Evolutionary conservation across 2,888 invertebrate genomes (phyloP).

Genomic region (Campoplex nolae): DNA sequence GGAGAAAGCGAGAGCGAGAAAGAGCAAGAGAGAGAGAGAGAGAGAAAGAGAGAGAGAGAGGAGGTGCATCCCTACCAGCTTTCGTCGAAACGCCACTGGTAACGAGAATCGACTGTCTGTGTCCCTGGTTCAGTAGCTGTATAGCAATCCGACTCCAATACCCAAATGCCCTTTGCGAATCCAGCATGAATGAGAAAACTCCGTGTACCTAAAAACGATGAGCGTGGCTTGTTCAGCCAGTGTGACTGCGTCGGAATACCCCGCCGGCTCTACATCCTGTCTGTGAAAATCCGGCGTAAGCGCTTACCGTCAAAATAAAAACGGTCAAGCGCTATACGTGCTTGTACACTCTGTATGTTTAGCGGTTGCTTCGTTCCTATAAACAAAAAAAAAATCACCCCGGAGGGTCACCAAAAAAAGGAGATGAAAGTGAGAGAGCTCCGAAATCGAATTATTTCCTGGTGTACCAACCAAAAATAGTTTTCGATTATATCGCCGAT

Average conservation of each 20-base stretch:
- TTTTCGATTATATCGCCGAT: constrained; percentile 35
- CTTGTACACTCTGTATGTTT: constrained; percentile 6
- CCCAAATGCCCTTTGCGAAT: constrained; percentile 64
- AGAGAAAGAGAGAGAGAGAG: constrained; percentile 68
- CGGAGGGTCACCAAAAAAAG: constrained; percentile 1
- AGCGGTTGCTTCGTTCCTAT: constrained; percentile 10
- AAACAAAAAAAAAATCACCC: not conserved
- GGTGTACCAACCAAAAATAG: constrained; percentile 35
- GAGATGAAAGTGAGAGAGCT: constrained; percentile 3
- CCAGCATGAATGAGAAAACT: constrained; percentile 53
- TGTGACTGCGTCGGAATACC: constrained; percentile 18
- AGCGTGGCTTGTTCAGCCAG: constrained; percentile 1
- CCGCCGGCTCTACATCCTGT: constrained; percentile 4
- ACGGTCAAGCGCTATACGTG: constrained; percentile 23
- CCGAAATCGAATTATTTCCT: not conserved
- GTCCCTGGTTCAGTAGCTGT: constrained; percentile 46
- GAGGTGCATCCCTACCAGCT: constrained; percentile 32
- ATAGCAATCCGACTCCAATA: constrained; percentile 50
- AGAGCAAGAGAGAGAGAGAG: constrained; percentile 66
- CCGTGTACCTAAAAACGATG: constrained; percentile 34
- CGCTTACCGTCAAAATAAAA: constrained; percentile 34
- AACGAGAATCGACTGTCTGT: constrained; percentile 54
- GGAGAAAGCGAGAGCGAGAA: constrained; percentile 64
- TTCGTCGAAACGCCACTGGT: constrained; percentile 21
- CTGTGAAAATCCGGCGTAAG: constrained; percentile 43